Evolutionary conservation across 1,140 invertebrate genomes (phyloP), one percentile per base, ranked within the genome.

Genomic region (Drosophila oshimai): DNA sequence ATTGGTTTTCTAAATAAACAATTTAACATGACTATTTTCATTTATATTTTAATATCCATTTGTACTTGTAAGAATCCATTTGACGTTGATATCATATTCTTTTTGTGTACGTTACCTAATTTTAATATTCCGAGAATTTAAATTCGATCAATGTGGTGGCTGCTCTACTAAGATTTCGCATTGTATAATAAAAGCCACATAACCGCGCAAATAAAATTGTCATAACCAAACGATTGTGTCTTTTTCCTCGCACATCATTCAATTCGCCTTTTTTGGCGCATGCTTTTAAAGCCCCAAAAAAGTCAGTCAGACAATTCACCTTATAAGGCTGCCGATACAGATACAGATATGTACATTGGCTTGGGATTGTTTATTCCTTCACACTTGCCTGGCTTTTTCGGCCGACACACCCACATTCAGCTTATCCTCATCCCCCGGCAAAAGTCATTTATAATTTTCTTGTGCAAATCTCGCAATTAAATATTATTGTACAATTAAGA

Each of bases 401-500:
- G 69, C 34, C 37, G 58, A 79, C 79, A 86, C 74, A 79, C 74
- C 79, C 79, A 84, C 53, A 67, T 64, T 50, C 42, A 55, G 71
- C 61, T 86, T 71, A 75, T 79, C 80, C n/a, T n/a, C n/a, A n/a
- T n/a, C n/a, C n/a, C 49, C 24, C 31, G 10, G 36, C 17, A n/a
- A n/a, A n/a, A n/a, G n/a, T 50, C 71, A 86, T 80, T 84, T 62
- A 84, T 84, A 79, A 68, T 74, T 74, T 68, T 29, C 50, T 49
- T 68, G 36, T 58, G 58, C 39, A 74, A 64, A 68, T 68, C 26
- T 80, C 72, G 80, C 80, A 86, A 84, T 84, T 84, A 75, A 84
- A 84, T 84, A 80, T 83, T 79, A 79, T 86, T 86, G 80, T 75
- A 84, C 74, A 84, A 84, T 86, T 75, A 79, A 80, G 74, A 71